phyloP scores from a whole-genome alignment of 2,113 vertebrate species.

The Craseonycteris thonglongyai region DNA sequence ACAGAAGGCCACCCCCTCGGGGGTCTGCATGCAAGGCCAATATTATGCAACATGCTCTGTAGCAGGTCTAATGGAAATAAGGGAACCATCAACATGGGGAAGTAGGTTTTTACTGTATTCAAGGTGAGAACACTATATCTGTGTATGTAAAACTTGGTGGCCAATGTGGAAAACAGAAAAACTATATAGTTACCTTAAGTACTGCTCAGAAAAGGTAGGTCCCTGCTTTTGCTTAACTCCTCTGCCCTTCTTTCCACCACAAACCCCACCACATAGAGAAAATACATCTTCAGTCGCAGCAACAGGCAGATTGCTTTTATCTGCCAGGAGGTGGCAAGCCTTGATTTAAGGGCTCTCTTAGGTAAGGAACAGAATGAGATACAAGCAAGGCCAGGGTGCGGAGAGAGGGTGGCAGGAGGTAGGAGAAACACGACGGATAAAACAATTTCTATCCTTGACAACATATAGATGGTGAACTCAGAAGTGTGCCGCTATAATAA shows the following conservation, averaged over 20 bases:
- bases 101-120: background rate
- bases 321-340: background rate
- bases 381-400: conserved; percentile 9
- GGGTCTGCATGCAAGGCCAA: no score
- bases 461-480: conserved; percentile 47
- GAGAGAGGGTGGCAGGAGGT: background rate
- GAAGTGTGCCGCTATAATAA: conserved; percentile 66
- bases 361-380: conserved; percentile 11
- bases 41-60: background rate
- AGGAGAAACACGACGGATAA: conserved; percentile 26
- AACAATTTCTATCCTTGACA: conserved; percentile 45
- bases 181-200: background rate
- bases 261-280: background rate
- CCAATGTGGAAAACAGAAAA: background rate
- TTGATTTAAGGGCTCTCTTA: conserved; percentile 47
- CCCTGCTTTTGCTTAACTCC: background rate
- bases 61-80: background rate
- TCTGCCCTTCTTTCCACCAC: background rate
- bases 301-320: background rate
- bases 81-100: background rate
- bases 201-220: background rate
- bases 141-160: background rate
- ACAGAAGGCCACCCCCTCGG: background rate
- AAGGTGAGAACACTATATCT: background rate
- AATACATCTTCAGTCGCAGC: background rate